Conservation (phyloP, 2,113 vertebrate species). For the Phalacrocorax brasilianus region DNA sequence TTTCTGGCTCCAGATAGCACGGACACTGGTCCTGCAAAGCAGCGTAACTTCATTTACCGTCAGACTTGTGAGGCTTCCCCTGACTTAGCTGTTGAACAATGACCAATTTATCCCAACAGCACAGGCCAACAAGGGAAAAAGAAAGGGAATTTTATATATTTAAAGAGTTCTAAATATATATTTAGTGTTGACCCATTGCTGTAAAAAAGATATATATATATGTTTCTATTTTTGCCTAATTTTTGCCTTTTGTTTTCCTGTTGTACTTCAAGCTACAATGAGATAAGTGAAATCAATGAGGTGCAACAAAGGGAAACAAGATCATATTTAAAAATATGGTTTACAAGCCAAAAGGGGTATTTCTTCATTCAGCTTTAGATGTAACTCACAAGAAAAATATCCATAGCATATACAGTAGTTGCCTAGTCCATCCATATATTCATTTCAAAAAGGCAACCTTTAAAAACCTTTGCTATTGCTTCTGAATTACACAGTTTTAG, state of each 20-base stretch:
- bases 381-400: neutral
- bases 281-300: neutral
- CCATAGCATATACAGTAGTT: neutral
- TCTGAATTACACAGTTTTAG: neutral
- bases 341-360: neutral
- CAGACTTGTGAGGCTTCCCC: neutral
- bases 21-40: neutral
- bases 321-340: neutral
- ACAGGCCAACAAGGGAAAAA: neutral
- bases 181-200: neutral
- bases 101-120: neutral
- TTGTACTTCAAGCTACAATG: neutral
- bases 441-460: neutral
- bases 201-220: neutral
- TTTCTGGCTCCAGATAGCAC: neutral
- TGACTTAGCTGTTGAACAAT: neutral
- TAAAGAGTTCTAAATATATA: neutral
- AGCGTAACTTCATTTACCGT: neutral
- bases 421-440: neutral
- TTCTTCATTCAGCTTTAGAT: neutral
- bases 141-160: fast-evolving
- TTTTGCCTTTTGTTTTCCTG: neutral
- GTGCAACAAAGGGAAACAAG: neutral
- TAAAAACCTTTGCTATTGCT: neutral
- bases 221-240: neutral